Evolutionary conservation across 2,888 invertebrate species (phyloP), one percentile per base, ranked within the genome.

Genomic region (Rhagophthalmus giganteus): DNA sequence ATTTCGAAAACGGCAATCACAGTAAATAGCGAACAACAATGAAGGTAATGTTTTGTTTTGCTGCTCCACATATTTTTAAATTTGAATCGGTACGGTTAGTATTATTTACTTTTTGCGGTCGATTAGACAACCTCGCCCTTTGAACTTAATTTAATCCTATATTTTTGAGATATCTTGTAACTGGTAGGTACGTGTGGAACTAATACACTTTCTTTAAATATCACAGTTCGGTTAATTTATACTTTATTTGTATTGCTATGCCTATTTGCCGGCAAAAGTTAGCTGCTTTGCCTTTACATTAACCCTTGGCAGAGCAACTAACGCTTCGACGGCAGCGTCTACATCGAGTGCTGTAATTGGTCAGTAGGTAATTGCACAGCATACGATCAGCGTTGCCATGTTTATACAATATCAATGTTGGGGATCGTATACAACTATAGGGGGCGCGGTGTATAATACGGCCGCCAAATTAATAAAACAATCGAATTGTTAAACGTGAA

Each of bases 11-110:
- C 71, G 64, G 85, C 78, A 72, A 93, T 88, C 68, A 91, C 86
- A 63, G 79, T 80, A 60, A 86, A 75, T 65, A 91, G 82, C 61
- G 90, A 78, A 63, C 80, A 78, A 73, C 91, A 91, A 74, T 94
- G 93, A 62, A 90, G 76, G 66, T 86, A 76, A 76, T 94, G 93
- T 74, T 90, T 91, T 54, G 85, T 78, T 74, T 79, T 79, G 72
- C 87, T 86, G 73, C 79, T 82, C 63, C 86, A 51, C 61, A 61
- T 34, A 10, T 24, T 34, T 24, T 20, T 34, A 11, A n/a, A 14
- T 4, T 16, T 2, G 2, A 20, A 20, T 10, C 34, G 10, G 8
- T 24, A 20, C 34, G n/a, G 7, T 5, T 20, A 20, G 3, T 20
- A 20, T 20, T 20, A 11, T 68, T 32, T 20, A 30, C 20, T 11